A percentile compares a stretch with the other conserved stretches of the same genome.
These are phyloP conservation scores for Lepus americanus DNA, from an alignment of 2,113 vertebrate species.

Conservation along the genomic window DNA sequence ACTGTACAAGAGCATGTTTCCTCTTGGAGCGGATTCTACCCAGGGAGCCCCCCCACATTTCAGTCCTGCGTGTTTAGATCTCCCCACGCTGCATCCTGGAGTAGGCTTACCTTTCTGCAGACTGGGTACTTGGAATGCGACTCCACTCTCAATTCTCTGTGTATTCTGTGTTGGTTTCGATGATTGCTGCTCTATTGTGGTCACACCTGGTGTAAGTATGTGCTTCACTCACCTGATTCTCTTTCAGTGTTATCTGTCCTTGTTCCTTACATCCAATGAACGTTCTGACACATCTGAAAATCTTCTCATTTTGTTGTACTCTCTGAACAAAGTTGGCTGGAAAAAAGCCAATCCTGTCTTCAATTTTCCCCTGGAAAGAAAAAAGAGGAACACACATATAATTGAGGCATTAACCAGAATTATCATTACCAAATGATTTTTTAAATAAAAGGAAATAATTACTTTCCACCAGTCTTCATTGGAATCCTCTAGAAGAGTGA, in stretches of 20 bases:
- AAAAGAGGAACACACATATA: not conserved
- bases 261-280: constrained; percentile 97
- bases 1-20: not conserved
- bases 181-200: not conserved
- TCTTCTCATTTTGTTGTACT: constrained; percentile 91
- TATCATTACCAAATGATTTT: not conserved
- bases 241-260: constrained; percentile 97
- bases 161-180: not conserved
- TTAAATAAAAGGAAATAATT: constrained; percentile 48
- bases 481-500: constrained; percentile 95
- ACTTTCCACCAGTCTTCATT: constrained; percentile 99
- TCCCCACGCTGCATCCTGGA: not conserved
- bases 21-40: not conserved
- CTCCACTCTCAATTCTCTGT: not conserved
- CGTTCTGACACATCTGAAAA: constrained; percentile 94
- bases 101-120: not conserved
- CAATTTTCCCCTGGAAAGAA: constrained; percentile 93
- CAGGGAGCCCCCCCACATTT: not conserved
- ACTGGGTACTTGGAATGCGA: not conserved
- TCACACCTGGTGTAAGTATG: not conserved
- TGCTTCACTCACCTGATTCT: constrained; percentile 93
- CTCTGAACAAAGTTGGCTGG: constrained; percentile 96
- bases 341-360: constrained; percentile 96
- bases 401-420: not conserved
- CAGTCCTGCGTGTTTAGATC: not conserved